Evolutionary conservation across 2,797 vertebrate species (phyloP).

Genomic region (Orestias chungarensis): DNA sequence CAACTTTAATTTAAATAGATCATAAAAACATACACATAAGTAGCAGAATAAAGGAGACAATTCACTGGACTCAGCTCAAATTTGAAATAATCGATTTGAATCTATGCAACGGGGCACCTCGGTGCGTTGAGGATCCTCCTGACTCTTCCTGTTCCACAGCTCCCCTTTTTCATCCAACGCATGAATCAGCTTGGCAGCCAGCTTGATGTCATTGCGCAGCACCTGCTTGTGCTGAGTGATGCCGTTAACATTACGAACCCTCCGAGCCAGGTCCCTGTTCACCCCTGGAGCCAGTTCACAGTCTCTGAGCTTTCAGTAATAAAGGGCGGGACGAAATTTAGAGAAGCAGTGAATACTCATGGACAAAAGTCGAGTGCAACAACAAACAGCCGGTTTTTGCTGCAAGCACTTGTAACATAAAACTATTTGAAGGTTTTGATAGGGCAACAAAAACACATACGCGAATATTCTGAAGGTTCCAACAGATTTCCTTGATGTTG

Average conservation of each 20-base stretch:
- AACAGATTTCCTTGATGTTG: conserved; percentile 95
- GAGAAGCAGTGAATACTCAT: background rate
- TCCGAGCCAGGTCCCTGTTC: conserved; percentile 88
- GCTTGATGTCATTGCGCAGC: conserved; percentile 92
- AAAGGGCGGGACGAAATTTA: conserved; percentile 21
- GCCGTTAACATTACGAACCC: conserved; percentile 89
- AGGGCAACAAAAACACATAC: conserved; percentile 74
- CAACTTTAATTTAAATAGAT: conserved; percentile 58
- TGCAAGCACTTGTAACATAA: background rate
- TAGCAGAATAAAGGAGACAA: background rate
- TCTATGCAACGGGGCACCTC: conserved; percentile 61
- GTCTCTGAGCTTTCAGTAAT: conserved; percentile 83
- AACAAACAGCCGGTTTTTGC: background rate
- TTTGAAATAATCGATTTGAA: background rate
- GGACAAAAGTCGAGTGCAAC: background rate
- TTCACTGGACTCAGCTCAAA: background rate
- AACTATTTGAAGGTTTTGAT: background rate
- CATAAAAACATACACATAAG: conserved; percentile 4
- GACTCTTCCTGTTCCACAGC: conserved; percentile 82
- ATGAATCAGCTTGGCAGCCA: conserved; percentile 91
- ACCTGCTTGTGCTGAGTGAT: conserved; percentile 93
- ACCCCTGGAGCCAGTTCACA: conserved; percentile 92
- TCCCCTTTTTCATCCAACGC: conserved; percentile 87
- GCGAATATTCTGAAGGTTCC: conserved; percentile 93
- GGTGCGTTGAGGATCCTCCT: conserved; percentile 65